Evolutionary conservation across 2,888 invertebrate genomes (phyloP).

Genomic region (Tetragonula carbonaria): DNA sequence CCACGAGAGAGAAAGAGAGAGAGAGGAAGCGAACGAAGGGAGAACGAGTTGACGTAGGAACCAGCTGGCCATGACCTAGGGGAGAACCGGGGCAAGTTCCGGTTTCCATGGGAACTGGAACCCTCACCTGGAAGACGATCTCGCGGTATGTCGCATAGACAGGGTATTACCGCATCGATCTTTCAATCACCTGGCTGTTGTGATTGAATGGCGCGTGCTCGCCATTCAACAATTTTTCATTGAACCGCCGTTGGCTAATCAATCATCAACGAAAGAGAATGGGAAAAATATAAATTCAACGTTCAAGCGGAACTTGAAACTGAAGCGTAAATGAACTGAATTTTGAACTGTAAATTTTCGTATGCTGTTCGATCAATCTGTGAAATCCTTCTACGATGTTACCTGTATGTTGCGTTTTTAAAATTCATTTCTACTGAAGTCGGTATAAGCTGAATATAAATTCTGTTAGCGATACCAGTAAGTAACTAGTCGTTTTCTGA

Average conservation of each 20-base stretch:
- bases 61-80: slow-evolving; percentile 58
- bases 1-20: slow-evolving; percentile 10
- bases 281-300: background rate
- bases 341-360: no score
- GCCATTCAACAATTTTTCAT: slow-evolving; percentile 43
- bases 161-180: slow-evolving; percentile 51
- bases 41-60: slow-evolving; percentile 16
- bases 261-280: background rate
- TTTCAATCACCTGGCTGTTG: slow-evolving; percentile 29
- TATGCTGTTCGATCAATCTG: no score
- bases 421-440: no score
- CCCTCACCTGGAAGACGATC: slow-evolving; percentile 68
- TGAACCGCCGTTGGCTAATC: background rate
- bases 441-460: no score
- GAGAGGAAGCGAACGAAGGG: background rate
- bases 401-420: no score
- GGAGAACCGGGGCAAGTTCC: slow-evolving; percentile 50
- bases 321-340: no score
- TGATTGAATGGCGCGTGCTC: slow-evolving; percentile 49
- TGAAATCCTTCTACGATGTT: no score
- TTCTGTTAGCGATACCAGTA: no score
- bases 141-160: slow-evolving; percentile 46
- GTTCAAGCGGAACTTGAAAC: no score
- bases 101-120: slow-evolving; percentile 67
- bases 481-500: no score